These are phyloP conservation scores for Orchesellides sinensis DNA, from an alignment of 2,888 invertebrate species.

Conservation along the genomic window DNA sequence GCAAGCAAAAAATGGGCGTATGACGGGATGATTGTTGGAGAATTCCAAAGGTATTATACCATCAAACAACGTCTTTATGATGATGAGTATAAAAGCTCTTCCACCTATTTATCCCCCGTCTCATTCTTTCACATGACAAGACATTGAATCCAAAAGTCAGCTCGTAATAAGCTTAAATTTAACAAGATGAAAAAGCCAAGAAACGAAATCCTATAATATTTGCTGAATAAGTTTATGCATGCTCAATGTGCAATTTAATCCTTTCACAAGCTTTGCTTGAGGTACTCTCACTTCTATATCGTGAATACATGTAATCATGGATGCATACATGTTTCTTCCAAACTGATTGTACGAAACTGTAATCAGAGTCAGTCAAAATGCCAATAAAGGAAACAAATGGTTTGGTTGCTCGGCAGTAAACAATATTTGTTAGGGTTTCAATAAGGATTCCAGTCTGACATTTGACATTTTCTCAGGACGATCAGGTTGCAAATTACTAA, in stretches of 20 bases:
- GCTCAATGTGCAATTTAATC: neutral
- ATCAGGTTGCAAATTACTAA: conserved; percentile 3
- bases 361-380: conserved; percentile 7
- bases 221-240: neutral
- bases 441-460: neutral
- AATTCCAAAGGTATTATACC: conserved; percentile 14
- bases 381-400: neutral
- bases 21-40: conserved; percentile 29
- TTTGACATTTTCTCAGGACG: neutral
- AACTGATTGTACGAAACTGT: neutral
- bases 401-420: neutral
- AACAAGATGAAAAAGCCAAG: conserved; percentile 3
- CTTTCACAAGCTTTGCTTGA: too few relatives aligned
- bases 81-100: conserved; percentile 9
- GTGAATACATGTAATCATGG: neutral
- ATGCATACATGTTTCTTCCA: neutral
- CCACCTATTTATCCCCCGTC: conserved; percentile 19
- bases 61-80: conserved; percentile 30
- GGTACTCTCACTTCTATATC: too few relatives aligned
- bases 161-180: conserved; percentile 37
- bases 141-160: conserved; percentile 17
- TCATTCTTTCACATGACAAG: conserved; percentile 21
- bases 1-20: conserved; percentile 34
- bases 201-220: neutral
- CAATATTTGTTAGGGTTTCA: neutral